These are phyloP conservation scores for Ispidina lecontei DNA, from an alignment of 2,797 vertebrate genomes.

Conservation along the genomic window DNA sequence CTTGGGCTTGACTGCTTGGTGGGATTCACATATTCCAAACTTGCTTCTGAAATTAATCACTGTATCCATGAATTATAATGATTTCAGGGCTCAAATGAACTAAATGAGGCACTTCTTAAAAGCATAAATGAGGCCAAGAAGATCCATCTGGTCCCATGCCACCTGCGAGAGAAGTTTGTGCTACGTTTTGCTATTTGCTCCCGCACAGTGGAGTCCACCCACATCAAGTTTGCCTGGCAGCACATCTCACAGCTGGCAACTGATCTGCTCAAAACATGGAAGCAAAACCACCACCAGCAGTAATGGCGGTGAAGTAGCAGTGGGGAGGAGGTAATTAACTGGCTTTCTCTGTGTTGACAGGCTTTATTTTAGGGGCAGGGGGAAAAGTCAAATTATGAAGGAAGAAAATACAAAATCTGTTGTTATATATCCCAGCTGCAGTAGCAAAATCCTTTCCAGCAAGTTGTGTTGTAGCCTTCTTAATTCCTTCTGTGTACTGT, in stretches of 20 bases:
- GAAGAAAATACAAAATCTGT: neutral
- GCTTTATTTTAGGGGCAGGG: constrained; percentile 31
- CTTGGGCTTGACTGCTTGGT: neutral
- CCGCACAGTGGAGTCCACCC: constrained; percentile 81
- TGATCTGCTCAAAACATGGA: constrained; percentile 75
- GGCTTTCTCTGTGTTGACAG: constrained; percentile 15
- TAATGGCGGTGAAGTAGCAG: neutral
- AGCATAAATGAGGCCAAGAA: constrained; percentile 84
- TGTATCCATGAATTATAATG: neutral
- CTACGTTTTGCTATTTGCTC: constrained; percentile 91
- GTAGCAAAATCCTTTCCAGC: constrained; percentile 10
- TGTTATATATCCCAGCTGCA: constrained; percentile 10
- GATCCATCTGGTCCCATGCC: constrained; percentile 93
- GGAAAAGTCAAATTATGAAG: neutral
- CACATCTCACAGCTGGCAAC: constrained; percentile 87
- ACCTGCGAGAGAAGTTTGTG: constrained; percentile 86
- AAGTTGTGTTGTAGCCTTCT: neutral
- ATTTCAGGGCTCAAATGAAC: constrained; percentile 87
- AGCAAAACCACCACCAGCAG: constrained; percentile 55
- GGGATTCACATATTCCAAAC: neutral
- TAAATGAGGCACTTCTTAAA: constrained; percentile 89
- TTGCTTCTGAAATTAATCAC: neutral
- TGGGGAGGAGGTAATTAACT: neutral
- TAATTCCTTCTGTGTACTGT: neutral
- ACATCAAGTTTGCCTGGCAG: constrained; percentile 88